Percentiles rank a stretch among this genome's conserved stretches.
phyloP scores from a whole-genome alignment of 2,113 vertebrate species.

The Centrocercus urophasianus region DNA sequence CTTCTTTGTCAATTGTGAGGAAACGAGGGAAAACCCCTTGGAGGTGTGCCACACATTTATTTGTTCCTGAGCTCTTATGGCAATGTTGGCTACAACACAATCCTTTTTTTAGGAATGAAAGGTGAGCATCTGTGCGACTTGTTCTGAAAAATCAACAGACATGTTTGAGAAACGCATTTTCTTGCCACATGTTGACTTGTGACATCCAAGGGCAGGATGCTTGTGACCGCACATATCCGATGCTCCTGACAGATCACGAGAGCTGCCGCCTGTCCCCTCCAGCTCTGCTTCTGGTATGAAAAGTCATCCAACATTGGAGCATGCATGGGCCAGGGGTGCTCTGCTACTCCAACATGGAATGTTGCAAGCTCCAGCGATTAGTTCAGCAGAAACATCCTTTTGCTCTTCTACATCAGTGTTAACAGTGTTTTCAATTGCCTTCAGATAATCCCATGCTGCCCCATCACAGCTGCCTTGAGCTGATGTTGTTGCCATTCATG shows the following conservation, averaged over 20 bases:
- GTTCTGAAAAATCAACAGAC: conserved; percentile 8
- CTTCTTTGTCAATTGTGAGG: conserved; percentile 64
- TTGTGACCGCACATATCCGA: fast-evolving
- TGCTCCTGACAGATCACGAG: not conserved
- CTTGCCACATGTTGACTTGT: not conserved
- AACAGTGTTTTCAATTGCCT: not conserved
- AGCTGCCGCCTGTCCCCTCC: not conserved
- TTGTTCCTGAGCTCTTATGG: conserved; percentile 61
- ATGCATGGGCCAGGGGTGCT: not conserved
- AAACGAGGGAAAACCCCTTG: conserved; percentile 65
- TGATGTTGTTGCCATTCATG: not conserved
- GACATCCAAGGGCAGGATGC: conserved; percentile 24
- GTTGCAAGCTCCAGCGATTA: not conserved
- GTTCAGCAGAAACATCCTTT: not conserved
- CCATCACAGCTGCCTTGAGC: not conserved
- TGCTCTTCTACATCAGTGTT: not conserved
- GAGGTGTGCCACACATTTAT: conserved; percentile 63
- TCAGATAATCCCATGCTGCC: not conserved
- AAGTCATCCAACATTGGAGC: not conserved
- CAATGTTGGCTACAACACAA: conserved; percentile 42
- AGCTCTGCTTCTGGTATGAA: not conserved
- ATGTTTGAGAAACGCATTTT: conserved; percentile 11
- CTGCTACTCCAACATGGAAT: fast-evolving
- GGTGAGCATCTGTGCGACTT: conserved; percentile 49
- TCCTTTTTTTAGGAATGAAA: conserved; percentile 38